Percentiles rank a stretch among this genome's conserved stretches.
phyloP scores from a whole-genome alignment of 1,140 invertebrate species.

The Drosophila kanapiae region DNA sequence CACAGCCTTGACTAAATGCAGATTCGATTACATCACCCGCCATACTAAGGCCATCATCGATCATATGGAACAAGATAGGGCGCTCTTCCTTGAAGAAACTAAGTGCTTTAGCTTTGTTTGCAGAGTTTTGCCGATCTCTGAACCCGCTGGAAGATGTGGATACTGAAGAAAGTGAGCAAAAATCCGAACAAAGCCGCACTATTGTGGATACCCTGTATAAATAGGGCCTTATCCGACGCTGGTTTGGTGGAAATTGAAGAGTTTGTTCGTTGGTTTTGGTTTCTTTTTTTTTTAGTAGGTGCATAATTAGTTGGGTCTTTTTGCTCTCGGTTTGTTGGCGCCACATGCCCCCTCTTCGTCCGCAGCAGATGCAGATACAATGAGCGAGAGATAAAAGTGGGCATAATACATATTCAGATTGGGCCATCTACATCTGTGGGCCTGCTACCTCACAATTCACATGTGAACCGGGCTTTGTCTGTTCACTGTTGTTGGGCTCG shows the following conservation, averaged over 20 bases:
- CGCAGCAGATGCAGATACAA: slow-evolving; percentile 50
- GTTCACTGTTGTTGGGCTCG: slow-evolving; percentile 16
- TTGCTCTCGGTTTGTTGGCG: slow-evolving; percentile 34
- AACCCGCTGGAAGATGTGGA: slow-evolving; percentile 12
- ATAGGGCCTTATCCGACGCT: slow-evolving; percentile 2
- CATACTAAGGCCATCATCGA: slow-evolving; percentile 21
- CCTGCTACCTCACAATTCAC: slow-evolving; percentile 16
- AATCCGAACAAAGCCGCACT: slow-evolving; percentile 54
- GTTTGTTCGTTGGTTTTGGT: slow-evolving; percentile 34
- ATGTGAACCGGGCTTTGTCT: slow-evolving; percentile 41
- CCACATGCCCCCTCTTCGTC: slow-evolving; percentile 37
- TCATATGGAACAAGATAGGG: slow-evolving; percentile 23
- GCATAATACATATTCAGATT: slow-evolving; percentile 60
- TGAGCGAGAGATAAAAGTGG: slow-evolving; percentile 44
- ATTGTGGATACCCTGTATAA: slow-evolving; percentile 59
- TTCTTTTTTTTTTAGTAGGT: slow-evolving; percentile 32
- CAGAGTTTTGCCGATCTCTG: slow-evolving; percentile 10
- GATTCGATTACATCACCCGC: slow-evolving; percentile 25
- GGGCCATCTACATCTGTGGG: slow-evolving; percentile 20
- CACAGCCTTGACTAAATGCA: slow-evolving; percentile 18
- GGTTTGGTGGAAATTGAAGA: background rate
- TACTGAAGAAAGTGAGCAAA: slow-evolving; percentile 20
- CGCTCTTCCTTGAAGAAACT: slow-evolving; percentile 33
- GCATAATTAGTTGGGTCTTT: slow-evolving; percentile 65
- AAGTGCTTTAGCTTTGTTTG: slow-evolving; percentile 25